Conservation (phyloP, 2,888 invertebrate genomes). For the Ormyrus pomaceus region DNA sequence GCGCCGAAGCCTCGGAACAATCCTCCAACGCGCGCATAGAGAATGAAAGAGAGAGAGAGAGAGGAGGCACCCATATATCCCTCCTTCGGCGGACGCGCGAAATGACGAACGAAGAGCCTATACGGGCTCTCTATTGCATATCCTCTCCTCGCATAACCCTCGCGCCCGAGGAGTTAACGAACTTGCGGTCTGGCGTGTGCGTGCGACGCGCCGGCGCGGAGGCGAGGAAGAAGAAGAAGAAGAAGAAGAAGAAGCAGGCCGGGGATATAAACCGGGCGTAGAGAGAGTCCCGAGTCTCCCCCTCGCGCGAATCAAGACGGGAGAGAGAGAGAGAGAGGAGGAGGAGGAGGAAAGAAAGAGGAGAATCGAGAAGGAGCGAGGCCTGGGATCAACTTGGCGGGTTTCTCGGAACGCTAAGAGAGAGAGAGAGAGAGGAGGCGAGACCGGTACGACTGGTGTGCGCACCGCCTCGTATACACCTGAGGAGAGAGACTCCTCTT, state of each 20-base stretch:
- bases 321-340: not conserved
- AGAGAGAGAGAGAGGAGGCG: not conserved
- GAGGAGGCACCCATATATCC: not conserved
- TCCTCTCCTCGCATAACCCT: too few relatives aligned
- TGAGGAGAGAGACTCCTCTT: not conserved
- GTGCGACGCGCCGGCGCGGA: not conserved
- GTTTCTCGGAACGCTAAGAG: constrained; percentile 34
- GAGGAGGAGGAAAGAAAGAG: not conserved
- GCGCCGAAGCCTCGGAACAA: too few relatives aligned
- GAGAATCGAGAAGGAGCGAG: constrained; percentile 27
- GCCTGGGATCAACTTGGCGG: constrained; percentile 35
- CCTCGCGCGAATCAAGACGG: not conserved
- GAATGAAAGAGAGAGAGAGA: constrained; percentile 9
- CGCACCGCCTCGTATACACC: not conserved
- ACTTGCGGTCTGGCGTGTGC: constrained; percentile 9
- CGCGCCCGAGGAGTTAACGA: constrained; percentile 21
- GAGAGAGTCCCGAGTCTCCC: constrained; percentile 1
- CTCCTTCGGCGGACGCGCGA: too few relatives aligned
- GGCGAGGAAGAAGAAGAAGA: constrained; percentile 1
- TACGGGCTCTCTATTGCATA: too few relatives aligned
- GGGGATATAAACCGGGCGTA: not conserved
- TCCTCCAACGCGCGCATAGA: not conserved
- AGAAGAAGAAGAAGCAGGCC: not conserved
- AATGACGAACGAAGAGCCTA: too few relatives aligned
- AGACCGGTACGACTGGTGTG: constrained; percentile 28